Percentiles rank a stretch among this genome's conserved stretches.
These are phyloP conservation scores for Antedon bifida DNA, from an alignment of 35 echinoderm and acorn worm species.

Conservation along the genomic window DNA sequence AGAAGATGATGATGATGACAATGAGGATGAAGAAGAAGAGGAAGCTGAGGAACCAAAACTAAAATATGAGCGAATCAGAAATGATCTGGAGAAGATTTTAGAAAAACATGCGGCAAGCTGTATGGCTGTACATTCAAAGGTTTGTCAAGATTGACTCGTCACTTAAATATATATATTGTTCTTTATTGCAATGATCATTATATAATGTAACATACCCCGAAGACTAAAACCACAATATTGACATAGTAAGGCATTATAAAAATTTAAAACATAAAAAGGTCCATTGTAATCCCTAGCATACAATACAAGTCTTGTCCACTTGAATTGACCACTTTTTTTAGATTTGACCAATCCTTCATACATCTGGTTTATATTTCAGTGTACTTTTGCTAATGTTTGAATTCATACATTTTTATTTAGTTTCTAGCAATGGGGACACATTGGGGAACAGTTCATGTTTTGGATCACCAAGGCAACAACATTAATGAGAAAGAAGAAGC, in stretches of 20 bases:
- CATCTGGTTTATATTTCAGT: no score
- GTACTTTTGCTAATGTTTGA: no score
- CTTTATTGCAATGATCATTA: no score
- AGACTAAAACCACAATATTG: no score
- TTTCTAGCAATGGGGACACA: conserved; percentile 89
- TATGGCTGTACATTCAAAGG: conserved; percentile 90
- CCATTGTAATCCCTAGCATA: no score
- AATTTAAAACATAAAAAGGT: no score
- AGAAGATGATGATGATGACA: conserved; percentile 43
- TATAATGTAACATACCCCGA: no score
- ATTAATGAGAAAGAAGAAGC: conserved; percentile 76
- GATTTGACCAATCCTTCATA: no score
- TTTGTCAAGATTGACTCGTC: conserved; percentile 16
- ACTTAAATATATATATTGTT: no score
- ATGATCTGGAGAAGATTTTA: conserved; percentile 63
- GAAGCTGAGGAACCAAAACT: conserved; percentile 78
- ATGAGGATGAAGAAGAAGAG: neutral
- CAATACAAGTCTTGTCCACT: no score
- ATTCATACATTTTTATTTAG: conserved; percentile 19
- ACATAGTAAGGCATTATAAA: no score
- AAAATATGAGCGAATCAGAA: conserved; percentile 94
- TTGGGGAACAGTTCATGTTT: conserved; percentile 80
- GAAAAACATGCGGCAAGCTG: conserved; percentile 88
- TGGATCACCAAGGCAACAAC: conserved; percentile 91
- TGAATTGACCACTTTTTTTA: no score